These are phyloP conservation scores for Lepus oiostolus DNA, from an alignment of 2,797 vertebrate genomes.

Conservation along the genomic window DNA sequence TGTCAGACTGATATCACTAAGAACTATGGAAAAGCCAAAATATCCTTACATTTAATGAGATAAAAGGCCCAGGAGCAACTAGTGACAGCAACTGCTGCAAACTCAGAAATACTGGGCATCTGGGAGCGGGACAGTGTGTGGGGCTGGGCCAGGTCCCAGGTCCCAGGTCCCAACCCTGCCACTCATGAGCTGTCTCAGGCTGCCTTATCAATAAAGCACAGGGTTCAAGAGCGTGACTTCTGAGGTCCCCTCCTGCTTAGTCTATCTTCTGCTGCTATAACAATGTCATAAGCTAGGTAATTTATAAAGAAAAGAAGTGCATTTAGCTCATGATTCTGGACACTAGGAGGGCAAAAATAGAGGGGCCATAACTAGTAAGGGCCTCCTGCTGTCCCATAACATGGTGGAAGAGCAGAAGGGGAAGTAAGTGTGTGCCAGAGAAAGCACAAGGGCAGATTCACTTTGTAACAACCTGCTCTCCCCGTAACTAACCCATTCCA, in stretches of 20 bases:
- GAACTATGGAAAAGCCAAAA: background rate
- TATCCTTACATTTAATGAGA: background rate
- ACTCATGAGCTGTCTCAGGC: background rate
- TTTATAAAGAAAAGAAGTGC: background rate
- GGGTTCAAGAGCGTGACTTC: background rate
- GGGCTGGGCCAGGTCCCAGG: no score
- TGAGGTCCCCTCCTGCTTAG: background rate
- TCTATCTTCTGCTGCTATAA: background rate
- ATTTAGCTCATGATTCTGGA: background rate
- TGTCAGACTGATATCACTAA: background rate
- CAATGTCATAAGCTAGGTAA: background rate
- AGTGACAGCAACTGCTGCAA: background rate
- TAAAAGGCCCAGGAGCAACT: background rate
- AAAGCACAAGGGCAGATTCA: background rate
- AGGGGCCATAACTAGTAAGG: background rate
- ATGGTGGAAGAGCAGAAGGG: background rate
- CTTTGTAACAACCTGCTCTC: background rate
- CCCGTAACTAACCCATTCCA: background rate
- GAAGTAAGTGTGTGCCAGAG: background rate
- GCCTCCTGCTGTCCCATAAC: background rate
- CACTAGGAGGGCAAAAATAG: background rate
- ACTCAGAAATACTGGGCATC: background rate
- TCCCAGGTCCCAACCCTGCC: background rate
- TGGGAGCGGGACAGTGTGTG: rapidly evolving
- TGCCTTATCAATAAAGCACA: background rate